These are phyloP conservation scores for Flabesymbios commensalis DNA, from an alignment of 2,888 invertebrate species.

Conservation along the genomic window DNA sequence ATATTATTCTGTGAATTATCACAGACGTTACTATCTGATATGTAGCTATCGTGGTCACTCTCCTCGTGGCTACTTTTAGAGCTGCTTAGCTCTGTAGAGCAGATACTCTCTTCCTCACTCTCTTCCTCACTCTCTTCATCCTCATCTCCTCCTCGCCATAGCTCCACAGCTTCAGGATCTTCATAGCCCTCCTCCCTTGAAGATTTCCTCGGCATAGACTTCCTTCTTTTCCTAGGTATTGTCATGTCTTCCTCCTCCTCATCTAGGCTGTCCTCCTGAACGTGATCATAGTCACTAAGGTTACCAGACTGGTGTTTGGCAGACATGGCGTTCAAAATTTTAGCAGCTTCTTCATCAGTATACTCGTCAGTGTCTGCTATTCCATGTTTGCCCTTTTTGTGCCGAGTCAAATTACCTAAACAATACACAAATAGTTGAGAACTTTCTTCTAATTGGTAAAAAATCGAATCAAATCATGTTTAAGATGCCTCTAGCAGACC, in stretches of 20 bases:
- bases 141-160: neutral
- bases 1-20: too few relatives aligned
- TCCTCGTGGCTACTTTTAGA: too few relatives aligned
- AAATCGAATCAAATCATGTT: too few relatives aligned
- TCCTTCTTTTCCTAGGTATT: slow-evolving; percentile 21
- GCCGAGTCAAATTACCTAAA: slow-evolving; percentile 56
- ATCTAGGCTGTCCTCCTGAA: neutral
- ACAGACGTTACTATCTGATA: too few relatives aligned
- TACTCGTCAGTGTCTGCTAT: slow-evolving; percentile 33
- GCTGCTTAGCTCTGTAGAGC: too few relatives aligned
- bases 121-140: neutral
- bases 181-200: neutral
- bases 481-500: too few relatives aligned
- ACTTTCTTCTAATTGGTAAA: too few relatives aligned
- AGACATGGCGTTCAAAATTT: slow-evolving; percentile 50
- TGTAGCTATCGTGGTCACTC: too few relatives aligned
- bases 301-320: neutral
- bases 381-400: slow-evolving; percentile 56
- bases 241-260: neutral
- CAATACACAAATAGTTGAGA: slow-evolving; percentile 14
- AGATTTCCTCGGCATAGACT: slow-evolving; percentile 24
- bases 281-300: neutral
- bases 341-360: slow-evolving; percentile 56
- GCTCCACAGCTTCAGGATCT: too few relatives aligned
- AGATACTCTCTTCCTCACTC: neutral